Evolutionary conservation across 2,797 vertebrate genomes (phyloP), one percentile per base, ranked within the genome.

Genomic region (Syngnathus acus): DNA sequence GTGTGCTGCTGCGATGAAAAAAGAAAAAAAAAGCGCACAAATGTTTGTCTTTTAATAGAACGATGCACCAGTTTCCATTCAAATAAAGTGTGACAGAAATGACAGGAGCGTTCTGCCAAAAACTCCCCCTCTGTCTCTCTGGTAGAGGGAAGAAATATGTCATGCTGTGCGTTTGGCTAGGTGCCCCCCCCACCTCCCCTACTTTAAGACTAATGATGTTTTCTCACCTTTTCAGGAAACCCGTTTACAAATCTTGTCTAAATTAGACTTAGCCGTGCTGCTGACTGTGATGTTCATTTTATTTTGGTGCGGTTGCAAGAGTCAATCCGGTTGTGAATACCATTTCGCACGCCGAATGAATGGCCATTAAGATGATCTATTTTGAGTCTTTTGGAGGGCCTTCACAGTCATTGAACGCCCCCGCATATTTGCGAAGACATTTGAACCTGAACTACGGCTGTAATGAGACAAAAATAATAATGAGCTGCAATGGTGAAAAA

Each of bases 391-490:
- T 81, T 70, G 67, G 71, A 63, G 58, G 69, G 68, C 74, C 80
- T 80, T 79, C 72, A 75, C 59, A 65, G 74, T 70, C 77, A 70
- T 72, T 79, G 5, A 42, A 51, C 74, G 61, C 53, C 73, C 72
- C 71, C 74, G 51, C 65, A 77, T 86, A 85, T 81, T 83, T 75
- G 72, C 5, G 65, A 78, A 77, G 83, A 82, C 80, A 74, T 85
- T 82, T 85, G 87, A 88, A 85, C 72, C 78, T 84, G 87, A 86
- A 84, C 78, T 38, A 57, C 32, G 14, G 72, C 69, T 67, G 72
- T 54, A 59, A 82, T 75, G 75, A 68, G 65, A 70, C 77, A 72
- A 86, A 87, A 86, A 40, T 5, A 23, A 42, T 23, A 42, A 61
- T 37, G 40, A 43, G 42, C 39, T 8, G 13, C 59, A 23, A 43